These are phyloP conservation scores for Yponomeuta cagnagella DNA, from an alignment of 2,888 invertebrate species.

Conservation along the genomic window DNA sequence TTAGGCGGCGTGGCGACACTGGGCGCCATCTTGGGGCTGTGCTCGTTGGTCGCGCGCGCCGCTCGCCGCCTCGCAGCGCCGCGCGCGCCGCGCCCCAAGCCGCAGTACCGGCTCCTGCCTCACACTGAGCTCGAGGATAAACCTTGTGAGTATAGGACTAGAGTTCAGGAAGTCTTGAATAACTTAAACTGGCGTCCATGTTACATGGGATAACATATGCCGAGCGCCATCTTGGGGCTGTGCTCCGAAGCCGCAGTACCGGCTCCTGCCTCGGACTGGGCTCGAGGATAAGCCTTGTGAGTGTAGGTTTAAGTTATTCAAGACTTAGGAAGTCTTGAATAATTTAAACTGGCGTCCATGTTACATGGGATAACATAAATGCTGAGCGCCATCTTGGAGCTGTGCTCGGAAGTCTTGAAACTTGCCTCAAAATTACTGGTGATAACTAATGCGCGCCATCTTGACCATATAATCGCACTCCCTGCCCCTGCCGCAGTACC, in stretches of 20 bases:
- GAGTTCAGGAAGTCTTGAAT: not conserved
- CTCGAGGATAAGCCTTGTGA: conserved; percentile 82
- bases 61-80: conserved; percentile 61
- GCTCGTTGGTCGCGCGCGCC: conserved; percentile 78
- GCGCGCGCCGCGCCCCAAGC: conserved; percentile 70
- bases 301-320: conserved; percentile 29
- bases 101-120: conserved; percentile 82
- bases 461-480: no score
- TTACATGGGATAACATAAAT: no score
- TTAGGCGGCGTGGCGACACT: conserved; percentile 80
- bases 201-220: no score
- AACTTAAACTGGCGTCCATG: no score
- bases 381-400: no score
- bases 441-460: no score
- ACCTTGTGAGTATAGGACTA: conserved; percentile 66
- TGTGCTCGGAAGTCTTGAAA: no score
- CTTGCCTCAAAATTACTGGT: no score
- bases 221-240: conserved; percentile 25
- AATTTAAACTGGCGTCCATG: no score
- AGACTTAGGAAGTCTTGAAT: no score
- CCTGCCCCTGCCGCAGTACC: no score
- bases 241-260: conserved; percentile 74
- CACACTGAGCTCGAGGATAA: conserved; percentile 83
- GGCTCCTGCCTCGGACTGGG: conserved; percentile 83
- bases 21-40: conserved; percentile 76